Conservation (phyloP, 2,113 vertebrate genomes). For the Empidonax alnorum region DNA sequence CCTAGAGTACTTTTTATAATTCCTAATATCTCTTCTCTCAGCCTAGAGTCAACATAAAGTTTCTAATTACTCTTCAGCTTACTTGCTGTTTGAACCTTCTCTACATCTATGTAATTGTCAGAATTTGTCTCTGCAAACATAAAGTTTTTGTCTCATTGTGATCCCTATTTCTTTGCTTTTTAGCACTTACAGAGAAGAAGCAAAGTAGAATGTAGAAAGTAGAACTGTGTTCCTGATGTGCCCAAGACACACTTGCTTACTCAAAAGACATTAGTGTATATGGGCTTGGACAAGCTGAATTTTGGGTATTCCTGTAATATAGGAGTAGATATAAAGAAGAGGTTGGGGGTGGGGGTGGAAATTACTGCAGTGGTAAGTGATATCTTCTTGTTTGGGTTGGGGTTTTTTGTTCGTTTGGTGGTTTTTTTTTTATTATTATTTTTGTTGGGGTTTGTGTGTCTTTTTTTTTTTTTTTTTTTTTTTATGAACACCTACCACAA, state of each 20-base stretch:
- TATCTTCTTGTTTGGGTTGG: no score
- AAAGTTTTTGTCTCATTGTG: background rate
- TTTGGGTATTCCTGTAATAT: background rate
- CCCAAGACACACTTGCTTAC: background rate
- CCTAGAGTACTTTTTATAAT: background rate
- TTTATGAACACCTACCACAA: background rate
- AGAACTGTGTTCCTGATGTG: background rate
- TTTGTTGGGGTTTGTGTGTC: no score
- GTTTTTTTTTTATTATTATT: no score
- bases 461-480: no score
- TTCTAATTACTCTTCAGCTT: background rate
- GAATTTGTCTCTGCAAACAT: background rate
- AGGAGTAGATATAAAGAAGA: background rate
- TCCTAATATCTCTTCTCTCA: background rate
- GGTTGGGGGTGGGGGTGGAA: background rate
- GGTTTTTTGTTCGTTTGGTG: no score
- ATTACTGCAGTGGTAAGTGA: background rate
- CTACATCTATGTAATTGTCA: rapidly evolving
- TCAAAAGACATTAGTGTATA: background rate
- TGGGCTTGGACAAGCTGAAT: background rate
- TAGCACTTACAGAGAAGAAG: background rate
- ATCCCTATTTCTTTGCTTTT: background rate
- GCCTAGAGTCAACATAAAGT: background rate
- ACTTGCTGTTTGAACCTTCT: background rate
- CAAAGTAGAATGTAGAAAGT: rapidly evolving